Percentiles rank a stretch among this genome's conserved stretches.
Conservation (phyloP, 2,888 invertebrate genomes). For the Conomelus anceps region DNA sequence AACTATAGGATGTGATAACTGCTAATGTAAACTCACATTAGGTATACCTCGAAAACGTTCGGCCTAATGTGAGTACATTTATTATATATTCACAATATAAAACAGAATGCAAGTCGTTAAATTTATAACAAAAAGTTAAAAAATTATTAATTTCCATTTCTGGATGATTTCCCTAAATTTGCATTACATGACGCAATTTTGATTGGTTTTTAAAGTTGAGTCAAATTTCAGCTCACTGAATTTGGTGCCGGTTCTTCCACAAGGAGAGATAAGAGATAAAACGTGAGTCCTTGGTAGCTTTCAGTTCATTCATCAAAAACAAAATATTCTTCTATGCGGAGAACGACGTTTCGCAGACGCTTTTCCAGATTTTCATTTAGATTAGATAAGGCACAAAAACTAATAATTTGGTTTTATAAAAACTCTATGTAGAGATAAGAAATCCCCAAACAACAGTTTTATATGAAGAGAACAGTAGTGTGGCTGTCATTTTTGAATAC, state of each 20-base stretch:
- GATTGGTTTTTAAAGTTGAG: not conserved
- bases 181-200: not conserved
- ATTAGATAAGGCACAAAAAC: not conserved
- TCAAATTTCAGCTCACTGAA: not conserved
- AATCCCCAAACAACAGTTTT: not conserved
- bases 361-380: not conserved
- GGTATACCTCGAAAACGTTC: too few species aligned
- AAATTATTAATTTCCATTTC: too few species aligned
- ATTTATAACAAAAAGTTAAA: too few species aligned
- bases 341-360: not conserved
- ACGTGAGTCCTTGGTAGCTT: not conserved
- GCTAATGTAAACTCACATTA: too few species aligned
- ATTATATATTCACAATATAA: too few species aligned
- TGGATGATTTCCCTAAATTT: not conserved
- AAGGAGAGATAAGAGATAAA: not conserved
- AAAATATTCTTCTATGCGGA: not conserved
- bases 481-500: not conserved
- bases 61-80: too few species aligned
- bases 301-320: not conserved
- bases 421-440: not conserved
- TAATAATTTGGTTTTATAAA: not conserved
- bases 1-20: too few species aligned
- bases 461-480: not conserved
- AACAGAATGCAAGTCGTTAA: too few species aligned
- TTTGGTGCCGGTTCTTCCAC: not conserved